These are phyloP conservation scores for Andricus curvator DNA, from an alignment of 2,888 invertebrate genomes.

Conservation along the genomic window DNA sequence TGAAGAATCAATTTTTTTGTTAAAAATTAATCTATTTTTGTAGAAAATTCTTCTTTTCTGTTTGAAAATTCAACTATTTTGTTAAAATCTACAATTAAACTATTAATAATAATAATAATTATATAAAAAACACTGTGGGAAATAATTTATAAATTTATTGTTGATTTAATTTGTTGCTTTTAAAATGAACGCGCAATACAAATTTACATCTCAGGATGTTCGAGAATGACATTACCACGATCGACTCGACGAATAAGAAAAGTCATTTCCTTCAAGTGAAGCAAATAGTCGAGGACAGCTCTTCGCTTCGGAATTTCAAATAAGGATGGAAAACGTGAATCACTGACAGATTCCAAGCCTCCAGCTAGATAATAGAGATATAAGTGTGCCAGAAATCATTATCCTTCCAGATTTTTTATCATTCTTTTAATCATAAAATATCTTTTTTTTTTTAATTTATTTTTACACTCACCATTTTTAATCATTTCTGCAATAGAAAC, in stretches of 20 bases:
- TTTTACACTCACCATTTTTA: background rate
- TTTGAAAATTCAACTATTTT: too few relatives aligned
- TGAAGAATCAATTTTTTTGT: too few relatives aligned
- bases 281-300: background rate
- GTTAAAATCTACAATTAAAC: too few relatives aligned
- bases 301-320: background rate
- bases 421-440: background rate
- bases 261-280: slow-evolving; percentile 3
- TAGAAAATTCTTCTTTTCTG: too few relatives aligned
- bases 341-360: background rate
- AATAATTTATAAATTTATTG: too few relatives aligned
- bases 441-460: background rate
- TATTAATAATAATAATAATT: too few relatives aligned
- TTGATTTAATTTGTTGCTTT: too few relatives aligned
- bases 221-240: background rate
- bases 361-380: background rate
- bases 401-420: background rate
- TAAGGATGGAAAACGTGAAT: background rate
- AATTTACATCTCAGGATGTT: background rate
- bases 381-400: background rate
- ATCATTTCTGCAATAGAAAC: too few relatives aligned
- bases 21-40: too few relatives aligned
- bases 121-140: too few relatives aligned
- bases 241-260: background rate
- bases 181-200: background rate